Base-by-base conservation (phyloP, 2,797 vertebrate species). In the Pseudochromis fuscus region DNA sequence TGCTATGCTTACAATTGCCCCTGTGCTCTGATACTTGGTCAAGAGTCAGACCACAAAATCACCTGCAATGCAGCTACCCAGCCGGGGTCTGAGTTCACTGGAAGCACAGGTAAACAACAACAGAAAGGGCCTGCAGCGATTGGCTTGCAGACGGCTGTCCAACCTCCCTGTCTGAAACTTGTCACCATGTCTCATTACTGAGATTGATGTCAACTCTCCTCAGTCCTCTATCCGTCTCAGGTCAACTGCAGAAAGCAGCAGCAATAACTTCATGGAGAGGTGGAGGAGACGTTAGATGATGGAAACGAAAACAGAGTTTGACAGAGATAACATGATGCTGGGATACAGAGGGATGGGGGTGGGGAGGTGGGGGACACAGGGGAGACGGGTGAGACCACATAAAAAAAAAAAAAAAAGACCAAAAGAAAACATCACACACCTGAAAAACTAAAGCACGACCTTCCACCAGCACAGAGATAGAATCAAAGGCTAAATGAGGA, bases 121-220 rank as follows among this genome's bases (percentile, higher is more conserved):
- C 49, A 59, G 13, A 19, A 59, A 52, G 1, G 24, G 69, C 70
- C 61, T 60, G 31, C 35, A 50, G 65, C 18, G 2, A 38, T 51
- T 37, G 35, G 23, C 65, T 67, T 25, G 19, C 48, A 62, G 44
- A 48, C 37, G 25, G 10, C 16, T 5, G 59, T 58, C 50, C 35
- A 31, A 33, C 48, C 49, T 44, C 61, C 30, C 66, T n/a, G 38
- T 25, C 31, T 5, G 10, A 59, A 21, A 44, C 28, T 23, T 74
- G 52, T 68, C 67, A 72, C 25, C 18, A 35, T 45, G 55, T 58
- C 75, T 79, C 72, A 71, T 82, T 82, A 82, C 49, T n/a, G 31
- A 69, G 61, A 51, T 33, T 31, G 33, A 38, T 75, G 75, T 74
- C 66, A 57, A 33, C 65, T 48, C 65, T 38, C 15, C 37, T 52